Evolutionary conservation across 2,888 invertebrate genomes (phyloP), one percentile per base, ranked within the genome.

Genomic region (Ochlodes sylvanus): DNA sequence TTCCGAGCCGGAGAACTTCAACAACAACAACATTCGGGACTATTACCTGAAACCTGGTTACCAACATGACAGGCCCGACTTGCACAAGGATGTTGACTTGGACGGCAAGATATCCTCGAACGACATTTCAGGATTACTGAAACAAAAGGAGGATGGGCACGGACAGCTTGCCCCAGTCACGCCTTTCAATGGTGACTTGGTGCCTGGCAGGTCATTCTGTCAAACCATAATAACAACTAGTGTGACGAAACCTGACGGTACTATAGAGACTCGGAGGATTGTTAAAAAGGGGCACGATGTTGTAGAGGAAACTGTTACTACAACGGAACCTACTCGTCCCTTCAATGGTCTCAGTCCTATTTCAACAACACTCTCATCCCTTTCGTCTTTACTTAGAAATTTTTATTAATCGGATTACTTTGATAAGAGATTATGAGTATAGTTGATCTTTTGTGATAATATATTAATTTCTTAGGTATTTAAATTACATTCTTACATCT

Each of bases 1-100:
- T 4, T 52, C 56, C 9, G 73, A 76, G 17, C 64, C 80, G 0
- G 86, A 88, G 10, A 75, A 80, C 58, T 80, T 76, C 63, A 76
- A 83, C 47, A 84, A 80, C 68, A 83, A 83, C 64, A 87, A 75
- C 65, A 83, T 93, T 21, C 80, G 92, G 69, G 88, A 92, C 69
- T 89, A 88, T 69, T 93, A 92, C 71, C 75, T 93, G n/a, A 92
- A 92, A 72, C 92, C 92, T 1, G 92, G 90, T 52, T 90, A 85
- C 72, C 87, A 87, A 57, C 82, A 78, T 57, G 73, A 73, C 4
- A 80, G 77, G 66, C 72, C 74, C 47, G 81, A 86, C 21, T 74
- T 83, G 10, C 77, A 73, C 0, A 85, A 83, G 71, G 92, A 92
- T 42, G 74, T 83, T 0, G 90, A 92, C 77, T 81, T 93, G 72